These are phyloP conservation scores for Diachrysia chrysitis DNA, from an alignment of 2,888 invertebrate species.

Conservation along the genomic window DNA sequence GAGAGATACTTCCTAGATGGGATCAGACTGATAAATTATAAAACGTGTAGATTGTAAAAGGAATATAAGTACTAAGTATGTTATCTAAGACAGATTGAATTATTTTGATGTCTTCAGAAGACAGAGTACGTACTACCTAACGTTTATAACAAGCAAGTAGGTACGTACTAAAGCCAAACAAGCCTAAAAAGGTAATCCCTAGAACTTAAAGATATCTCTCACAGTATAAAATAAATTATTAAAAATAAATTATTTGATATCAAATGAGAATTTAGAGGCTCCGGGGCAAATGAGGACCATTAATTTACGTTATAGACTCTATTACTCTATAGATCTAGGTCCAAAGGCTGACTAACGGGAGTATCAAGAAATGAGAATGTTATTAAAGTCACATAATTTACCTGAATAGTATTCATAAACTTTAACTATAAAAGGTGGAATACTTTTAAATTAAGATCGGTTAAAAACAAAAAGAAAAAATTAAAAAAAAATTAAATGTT, in stretches of 20 bases:
- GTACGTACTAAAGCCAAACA: not conserved
- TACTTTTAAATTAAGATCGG: not conserved
- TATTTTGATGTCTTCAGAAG: too few relatives aligned
- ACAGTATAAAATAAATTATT: constrained; percentile 36
- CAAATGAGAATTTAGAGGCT: constrained; percentile 26
- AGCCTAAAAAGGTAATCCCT: too few relatives aligned
- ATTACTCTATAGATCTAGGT: constrained; percentile 39
- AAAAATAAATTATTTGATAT: constrained; percentile 34
- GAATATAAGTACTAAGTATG: too few relatives aligned
- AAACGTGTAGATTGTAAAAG: too few relatives aligned
- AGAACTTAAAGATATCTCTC: constrained; percentile 13
- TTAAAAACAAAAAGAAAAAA: not conserved
- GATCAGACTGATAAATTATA: too few relatives aligned
- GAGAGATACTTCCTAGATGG: too few relatives aligned
- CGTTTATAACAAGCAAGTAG: too few relatives aligned
- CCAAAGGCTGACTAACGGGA: constrained; percentile 37
- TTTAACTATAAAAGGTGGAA: not conserved
- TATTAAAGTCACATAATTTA: constrained; percentile 16
- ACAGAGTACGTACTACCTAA: too few relatives aligned
- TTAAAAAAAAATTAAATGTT: too few relatives aligned
- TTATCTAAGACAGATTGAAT: too few relatives aligned
- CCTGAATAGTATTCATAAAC: constrained; percentile 6
- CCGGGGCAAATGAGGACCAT: constrained; percentile 42
- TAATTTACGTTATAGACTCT: constrained; percentile 43
- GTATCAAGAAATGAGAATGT: constrained; percentile 10